Percentiles rank a stretch among this genome's conserved stretches.
Conservation (phyloP, 2,113 vertebrate species). For the Toxotes chatareus region DNA sequence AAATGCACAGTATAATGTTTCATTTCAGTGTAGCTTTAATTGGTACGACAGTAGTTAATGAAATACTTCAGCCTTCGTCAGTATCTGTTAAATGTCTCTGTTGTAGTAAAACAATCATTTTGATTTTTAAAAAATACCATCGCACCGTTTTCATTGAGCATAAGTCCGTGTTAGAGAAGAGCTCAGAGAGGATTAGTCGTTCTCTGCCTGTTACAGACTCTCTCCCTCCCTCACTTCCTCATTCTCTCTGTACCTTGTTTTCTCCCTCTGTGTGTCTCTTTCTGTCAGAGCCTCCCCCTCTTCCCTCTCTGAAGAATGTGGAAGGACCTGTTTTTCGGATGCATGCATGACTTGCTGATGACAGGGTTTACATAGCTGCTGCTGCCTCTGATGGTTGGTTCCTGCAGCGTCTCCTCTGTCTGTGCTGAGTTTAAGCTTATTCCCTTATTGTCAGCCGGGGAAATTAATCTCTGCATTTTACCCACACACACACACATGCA, state of each 20-base stretch:
- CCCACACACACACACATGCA: too few species aligned
- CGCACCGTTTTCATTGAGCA: neutral
- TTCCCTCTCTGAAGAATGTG: slow-evolving; percentile 78
- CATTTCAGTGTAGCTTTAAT: too few species aligned
- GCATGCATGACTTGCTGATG: slow-evolving; percentile 70
- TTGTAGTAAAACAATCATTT: neutral
- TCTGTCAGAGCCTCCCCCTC: slow-evolving; percentile 20
- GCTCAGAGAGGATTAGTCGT: slow-evolving; percentile 53
- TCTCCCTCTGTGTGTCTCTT: slow-evolving; percentile 9
- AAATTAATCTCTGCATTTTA: too few species aligned
- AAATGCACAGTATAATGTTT: neutral
- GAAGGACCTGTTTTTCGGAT: slow-evolving; percentile 74
- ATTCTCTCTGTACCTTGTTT: slow-evolving; percentile 37
- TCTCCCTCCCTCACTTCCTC: slow-evolving; percentile 40
- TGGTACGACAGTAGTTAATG: neutral
- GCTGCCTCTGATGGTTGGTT: slow-evolving; percentile 30
- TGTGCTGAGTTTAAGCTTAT: neutral
- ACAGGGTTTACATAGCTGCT: slow-evolving; percentile 41
- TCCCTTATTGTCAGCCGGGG: too few species aligned
- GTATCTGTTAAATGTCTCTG: neutral
- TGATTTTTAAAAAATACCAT: slow-evolving; percentile 20
- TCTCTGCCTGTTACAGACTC: slow-evolving; percentile 50
- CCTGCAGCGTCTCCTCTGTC: slow-evolving; percentile 9
- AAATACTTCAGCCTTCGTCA: neutral
- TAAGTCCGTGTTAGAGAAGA: slow-evolving; percentile 47